phyloP scores from a whole-genome alignment of 64 coral and sea anemone species.

The Anthopleura sola region DNA sequence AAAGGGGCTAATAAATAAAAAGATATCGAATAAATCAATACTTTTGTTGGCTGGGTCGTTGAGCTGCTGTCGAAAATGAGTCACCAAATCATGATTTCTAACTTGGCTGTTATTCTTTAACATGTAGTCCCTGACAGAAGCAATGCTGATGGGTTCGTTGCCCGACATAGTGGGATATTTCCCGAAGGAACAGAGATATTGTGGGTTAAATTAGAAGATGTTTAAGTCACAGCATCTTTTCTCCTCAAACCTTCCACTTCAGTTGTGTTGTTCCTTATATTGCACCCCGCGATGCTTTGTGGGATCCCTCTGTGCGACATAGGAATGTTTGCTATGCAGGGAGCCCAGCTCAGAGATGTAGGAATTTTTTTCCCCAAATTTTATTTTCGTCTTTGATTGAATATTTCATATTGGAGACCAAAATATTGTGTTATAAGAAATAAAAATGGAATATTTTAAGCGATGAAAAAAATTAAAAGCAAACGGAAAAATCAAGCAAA shows the following conservation, averaged over 20 bases:
- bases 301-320: not conserved
- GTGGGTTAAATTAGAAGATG: not conserved
- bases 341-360: too few species aligned
- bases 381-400: too few species aligned
- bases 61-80: constrained; percentile 82
- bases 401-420: too few species aligned
- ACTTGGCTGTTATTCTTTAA: constrained; percentile 81
- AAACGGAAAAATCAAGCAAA: too few species aligned
- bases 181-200: not conserved
- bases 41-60: constrained; percentile 92
- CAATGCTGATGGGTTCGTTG: constrained; percentile 65
- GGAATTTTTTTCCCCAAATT: too few species aligned
- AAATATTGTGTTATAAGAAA: too few species aligned
- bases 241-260: not conserved
- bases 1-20: not conserved
- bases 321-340: not conserved
- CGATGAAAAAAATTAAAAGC: too few species aligned
- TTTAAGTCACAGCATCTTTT: not conserved
- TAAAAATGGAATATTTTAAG: too few species aligned
- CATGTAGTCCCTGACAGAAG: constrained; percentile 78
- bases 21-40: constrained; percentile 18
- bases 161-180: constrained; percentile 41
- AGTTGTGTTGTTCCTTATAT: not conserved
- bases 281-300: not conserved
- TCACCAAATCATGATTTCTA: constrained; percentile 77